Conservation (phyloP, 2,113 vertebrate genomes). For the Lota lota region DNA sequence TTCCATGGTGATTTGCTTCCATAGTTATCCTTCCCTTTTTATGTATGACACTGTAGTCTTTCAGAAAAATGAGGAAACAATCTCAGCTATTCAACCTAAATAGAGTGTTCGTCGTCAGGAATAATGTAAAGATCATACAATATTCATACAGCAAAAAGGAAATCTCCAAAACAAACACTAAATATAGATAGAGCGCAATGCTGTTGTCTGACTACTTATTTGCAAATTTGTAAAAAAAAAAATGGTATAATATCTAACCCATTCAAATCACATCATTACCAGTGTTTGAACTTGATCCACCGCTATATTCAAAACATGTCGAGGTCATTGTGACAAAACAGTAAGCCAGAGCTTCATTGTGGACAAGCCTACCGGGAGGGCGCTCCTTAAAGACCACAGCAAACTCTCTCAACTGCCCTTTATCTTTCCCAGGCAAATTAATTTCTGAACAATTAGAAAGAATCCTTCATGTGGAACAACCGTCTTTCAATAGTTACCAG, state of each 20-base stretch:
- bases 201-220: too few relatives aligned
- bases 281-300: slow-evolving; percentile 22
- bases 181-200: background rate
- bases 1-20: too few relatives aligned
- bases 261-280: background rate
- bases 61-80: background rate
- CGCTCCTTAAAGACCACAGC: slow-evolving; percentile 40
- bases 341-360: slow-evolving; percentile 21
- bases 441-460: slow-evolving; percentile 59
- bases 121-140: too few relatives aligned
- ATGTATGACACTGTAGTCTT: slow-evolving; percentile 11
- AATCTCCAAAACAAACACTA: background rate
- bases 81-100: background rate
- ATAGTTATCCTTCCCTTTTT: slow-evolving; percentile 24
- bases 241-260: background rate
- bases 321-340: slow-evolving; percentile 45
- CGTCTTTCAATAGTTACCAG: slow-evolving; percentile 45
- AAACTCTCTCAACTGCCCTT: slow-evolving; percentile 29
- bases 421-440: slow-evolving; percentile 41
- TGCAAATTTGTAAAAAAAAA: background rate
- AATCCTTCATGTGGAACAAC: slow-evolving; percentile 64
- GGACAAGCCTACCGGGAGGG: slow-evolving; percentile 35
- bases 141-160: too few relatives aligned
- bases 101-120: background rate
- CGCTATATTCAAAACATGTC: slow-evolving; percentile 36